phyloP scores from a whole-genome alignment of 2,888 invertebrate species.

The Mylabris sibirica region DNA sequence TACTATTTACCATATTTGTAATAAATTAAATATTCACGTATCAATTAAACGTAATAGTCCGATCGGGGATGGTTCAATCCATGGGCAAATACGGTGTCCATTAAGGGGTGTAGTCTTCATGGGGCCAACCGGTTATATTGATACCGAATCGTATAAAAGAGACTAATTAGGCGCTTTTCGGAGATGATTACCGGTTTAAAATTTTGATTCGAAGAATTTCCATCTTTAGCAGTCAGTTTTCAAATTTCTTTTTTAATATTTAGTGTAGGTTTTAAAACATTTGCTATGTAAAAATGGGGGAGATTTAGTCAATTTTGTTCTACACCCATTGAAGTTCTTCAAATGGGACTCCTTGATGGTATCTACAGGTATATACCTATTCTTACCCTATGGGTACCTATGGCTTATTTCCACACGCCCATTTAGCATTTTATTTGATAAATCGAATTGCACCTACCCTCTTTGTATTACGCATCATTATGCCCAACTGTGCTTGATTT shows the following conservation, averaged over 20 bases:
- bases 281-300: too few relatives aligned
- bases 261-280: too few relatives aligned
- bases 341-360: neutral
- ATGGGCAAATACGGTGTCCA: too few relatives aligned
- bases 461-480: neutral
- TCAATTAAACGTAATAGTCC: neutral
- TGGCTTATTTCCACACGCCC: neutral
- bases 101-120: too few relatives aligned
- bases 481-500: neutral
- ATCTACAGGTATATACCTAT: neutral
- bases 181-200: too few relatives aligned
- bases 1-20: neutral
- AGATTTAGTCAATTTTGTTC: too few relatives aligned
- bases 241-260: too few relatives aligned
- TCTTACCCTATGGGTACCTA: neutral
- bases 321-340: neutral
- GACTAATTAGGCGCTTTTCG: too few relatives aligned
- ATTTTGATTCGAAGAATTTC: too few relatives aligned
- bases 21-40: neutral
- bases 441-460: neutral
- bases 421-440: slow-evolving; percentile 1
- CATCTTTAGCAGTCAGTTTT: too few relatives aligned
- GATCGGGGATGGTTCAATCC: neutral
- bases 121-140: too few relatives aligned
- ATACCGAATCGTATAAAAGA: too few relatives aligned